phyloP scores from a whole-genome alignment of 2,113 vertebrate genomes.

The Hypocryptadius cinnamomeus region DNA sequence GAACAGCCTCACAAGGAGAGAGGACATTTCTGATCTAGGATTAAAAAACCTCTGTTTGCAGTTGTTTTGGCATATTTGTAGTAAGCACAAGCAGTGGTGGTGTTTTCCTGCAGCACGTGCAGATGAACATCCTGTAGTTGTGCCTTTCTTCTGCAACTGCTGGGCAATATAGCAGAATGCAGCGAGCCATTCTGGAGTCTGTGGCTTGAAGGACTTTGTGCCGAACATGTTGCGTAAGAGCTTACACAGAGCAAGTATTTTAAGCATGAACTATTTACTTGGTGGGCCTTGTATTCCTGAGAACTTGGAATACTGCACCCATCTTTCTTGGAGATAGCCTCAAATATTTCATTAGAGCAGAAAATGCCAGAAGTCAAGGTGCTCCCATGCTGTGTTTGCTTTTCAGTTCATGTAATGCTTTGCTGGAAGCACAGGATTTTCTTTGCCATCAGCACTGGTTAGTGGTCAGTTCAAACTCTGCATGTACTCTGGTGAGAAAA shows the following conservation, averaged over 20 bases:
- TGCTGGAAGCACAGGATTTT: background rate
- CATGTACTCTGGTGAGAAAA: background rate
- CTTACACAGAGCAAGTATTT: background rate
- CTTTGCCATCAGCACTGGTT: background rate
- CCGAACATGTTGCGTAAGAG: background rate
- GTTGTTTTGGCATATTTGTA: background rate
- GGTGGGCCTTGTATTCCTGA: background rate
- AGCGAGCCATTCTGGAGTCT: background rate
- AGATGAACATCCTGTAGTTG: background rate
- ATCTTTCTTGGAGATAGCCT: background rate
- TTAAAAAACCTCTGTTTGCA: background rate
- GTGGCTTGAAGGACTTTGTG: background rate
- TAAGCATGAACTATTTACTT: background rate
- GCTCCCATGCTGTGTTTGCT: background rate
- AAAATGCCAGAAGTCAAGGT: background rate
- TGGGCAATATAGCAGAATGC: background rate
- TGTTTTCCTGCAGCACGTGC: background rate
- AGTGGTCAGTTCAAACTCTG: background rate
- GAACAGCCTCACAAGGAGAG: background rate
- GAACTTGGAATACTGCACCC: background rate
- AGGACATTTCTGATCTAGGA: slow-evolving; percentile 2
- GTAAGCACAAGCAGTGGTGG: background rate
- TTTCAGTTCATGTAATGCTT: background rate
- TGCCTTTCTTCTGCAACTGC: background rate
- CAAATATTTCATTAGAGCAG: background rate